A percentile compares a stretch with the other conserved stretches of the same genome.
Conservation (phyloP, 1,140 invertebrate species). For the Akabosia matsudoensis region DNA sequence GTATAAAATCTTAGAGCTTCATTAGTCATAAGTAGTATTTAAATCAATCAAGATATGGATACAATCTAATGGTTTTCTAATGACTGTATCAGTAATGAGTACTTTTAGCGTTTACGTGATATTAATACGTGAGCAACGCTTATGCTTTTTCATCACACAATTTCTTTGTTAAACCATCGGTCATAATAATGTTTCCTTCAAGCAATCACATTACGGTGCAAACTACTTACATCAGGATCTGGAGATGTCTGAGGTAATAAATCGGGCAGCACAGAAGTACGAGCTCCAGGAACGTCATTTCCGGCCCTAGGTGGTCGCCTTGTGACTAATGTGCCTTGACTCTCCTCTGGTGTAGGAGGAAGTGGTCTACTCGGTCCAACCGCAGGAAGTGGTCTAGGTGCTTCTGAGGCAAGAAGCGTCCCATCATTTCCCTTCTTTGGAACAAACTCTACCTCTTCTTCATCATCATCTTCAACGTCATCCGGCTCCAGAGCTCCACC, state of each 20-base stretch:
- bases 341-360: constrained; percentile 83
- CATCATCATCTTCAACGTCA: constrained; percentile 55
- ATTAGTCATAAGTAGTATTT: background rate
- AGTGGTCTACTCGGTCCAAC: constrained; percentile 81
- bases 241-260: constrained; percentile 67
- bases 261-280: constrained; percentile 89
- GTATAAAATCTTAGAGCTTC: background rate
- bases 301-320: constrained; percentile 71
- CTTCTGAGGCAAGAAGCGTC: constrained; percentile 89
- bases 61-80: background rate
- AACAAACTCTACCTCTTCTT: constrained; percentile 49
- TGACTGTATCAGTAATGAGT: background rate
- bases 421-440: constrained; percentile 71
- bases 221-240: constrained; percentile 48
- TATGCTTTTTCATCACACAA: background rate
- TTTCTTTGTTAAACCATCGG: background rate
- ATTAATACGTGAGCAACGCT: background rate
- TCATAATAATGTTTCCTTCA: background rate
- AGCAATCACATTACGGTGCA: background rate
- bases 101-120: background rate
- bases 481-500: constrained; percentile 50
- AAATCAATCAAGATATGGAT: no score
- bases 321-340: constrained; percentile 84
- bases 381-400: constrained; percentile 76
- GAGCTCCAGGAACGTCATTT: constrained; percentile 61